A percentile compares a stretch with the other conserved stretches of the same genome.
phyloP scores from a whole-genome alignment of 2,888 invertebrate species.

The Euproctis similis region DNA sequence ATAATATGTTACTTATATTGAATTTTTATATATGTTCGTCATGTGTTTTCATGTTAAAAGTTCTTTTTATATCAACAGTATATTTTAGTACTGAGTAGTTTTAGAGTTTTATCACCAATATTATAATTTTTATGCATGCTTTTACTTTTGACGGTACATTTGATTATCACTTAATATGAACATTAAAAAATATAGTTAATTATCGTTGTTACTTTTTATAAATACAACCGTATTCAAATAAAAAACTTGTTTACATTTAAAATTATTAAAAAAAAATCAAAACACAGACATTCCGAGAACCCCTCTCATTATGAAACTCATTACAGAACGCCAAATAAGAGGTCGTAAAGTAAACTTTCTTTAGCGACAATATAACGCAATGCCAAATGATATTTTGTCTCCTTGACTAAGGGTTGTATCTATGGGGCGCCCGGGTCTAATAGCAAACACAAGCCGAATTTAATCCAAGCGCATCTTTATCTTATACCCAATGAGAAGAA shows the following conservation, averaged over 20 bases:
- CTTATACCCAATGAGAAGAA: slow-evolving; percentile 60
- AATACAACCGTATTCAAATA: too few relatives aligned
- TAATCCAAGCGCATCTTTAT: slow-evolving; percentile 66
- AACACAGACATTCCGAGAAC: slow-evolving; percentile 37
- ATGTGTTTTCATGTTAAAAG: too few relatives aligned
- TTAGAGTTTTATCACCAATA: too few relatives aligned
- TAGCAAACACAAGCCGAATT: slow-evolving; percentile 62
- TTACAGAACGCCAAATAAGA: slow-evolving; percentile 66
- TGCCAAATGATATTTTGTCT: slow-evolving; percentile 70
- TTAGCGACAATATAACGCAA: slow-evolving; percentile 60
- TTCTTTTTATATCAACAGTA: too few relatives aligned
- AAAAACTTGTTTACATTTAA: slow-evolving; percentile 22
- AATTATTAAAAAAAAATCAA: slow-evolving; percentile 48
- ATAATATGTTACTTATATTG: too few relatives aligned
- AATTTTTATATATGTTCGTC: too few relatives aligned
- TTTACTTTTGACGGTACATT: too few relatives aligned
- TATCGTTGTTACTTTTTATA: too few relatives aligned
- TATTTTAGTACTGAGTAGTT: too few relatives aligned
- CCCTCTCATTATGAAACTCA: slow-evolving; percentile 63
- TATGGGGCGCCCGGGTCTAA: slow-evolving; percentile 48
- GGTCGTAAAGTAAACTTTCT: slow-evolving; percentile 67
- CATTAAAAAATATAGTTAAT: too few relatives aligned
- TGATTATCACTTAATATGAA: too few relatives aligned
- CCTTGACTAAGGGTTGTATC: slow-evolving; percentile 57
- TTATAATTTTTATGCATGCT: too few relatives aligned